Conservation (phyloP, 2,888 invertebrate species). For the Hydraecia micacea region DNA sequence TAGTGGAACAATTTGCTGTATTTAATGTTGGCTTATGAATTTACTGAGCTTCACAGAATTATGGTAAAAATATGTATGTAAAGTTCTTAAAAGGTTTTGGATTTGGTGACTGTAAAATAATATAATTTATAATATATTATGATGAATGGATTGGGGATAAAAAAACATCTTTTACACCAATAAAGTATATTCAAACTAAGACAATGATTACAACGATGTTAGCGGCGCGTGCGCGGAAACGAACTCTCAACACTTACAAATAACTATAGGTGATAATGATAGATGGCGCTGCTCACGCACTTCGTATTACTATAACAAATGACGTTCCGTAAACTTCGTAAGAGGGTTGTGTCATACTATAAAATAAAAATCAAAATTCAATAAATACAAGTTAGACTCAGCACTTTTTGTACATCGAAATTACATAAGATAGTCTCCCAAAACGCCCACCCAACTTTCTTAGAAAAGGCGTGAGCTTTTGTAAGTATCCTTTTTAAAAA, state of each 20-base stretch:
- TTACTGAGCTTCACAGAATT: slow-evolving; percentile 3
- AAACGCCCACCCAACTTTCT: background rate
- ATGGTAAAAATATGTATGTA: background rate
- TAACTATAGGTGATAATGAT: no score
- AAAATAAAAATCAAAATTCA: background rate
- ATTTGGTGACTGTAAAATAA: background rate
- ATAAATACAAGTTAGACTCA: background rate
- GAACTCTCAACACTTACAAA: no score
- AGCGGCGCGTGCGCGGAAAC: no score
- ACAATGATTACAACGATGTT: no score
- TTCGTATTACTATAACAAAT: no score
- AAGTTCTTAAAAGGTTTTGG: background rate
- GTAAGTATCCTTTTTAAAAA: background rate
- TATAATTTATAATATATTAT: no score
- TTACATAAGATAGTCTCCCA: background rate
- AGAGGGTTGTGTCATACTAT: background rate
- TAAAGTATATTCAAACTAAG: no score
- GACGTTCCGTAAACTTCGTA: no score
- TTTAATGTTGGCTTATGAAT: slow-evolving; percentile 4
- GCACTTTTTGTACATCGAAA: background rate
- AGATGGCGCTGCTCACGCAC: no score
- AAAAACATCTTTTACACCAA: no score
- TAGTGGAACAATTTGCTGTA: slow-evolving; percentile 4
- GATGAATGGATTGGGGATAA: no score
- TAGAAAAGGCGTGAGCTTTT: background rate